Conservation (phyloP, 2,797 vertebrate genomes). For the Falco naumanni region DNA sequence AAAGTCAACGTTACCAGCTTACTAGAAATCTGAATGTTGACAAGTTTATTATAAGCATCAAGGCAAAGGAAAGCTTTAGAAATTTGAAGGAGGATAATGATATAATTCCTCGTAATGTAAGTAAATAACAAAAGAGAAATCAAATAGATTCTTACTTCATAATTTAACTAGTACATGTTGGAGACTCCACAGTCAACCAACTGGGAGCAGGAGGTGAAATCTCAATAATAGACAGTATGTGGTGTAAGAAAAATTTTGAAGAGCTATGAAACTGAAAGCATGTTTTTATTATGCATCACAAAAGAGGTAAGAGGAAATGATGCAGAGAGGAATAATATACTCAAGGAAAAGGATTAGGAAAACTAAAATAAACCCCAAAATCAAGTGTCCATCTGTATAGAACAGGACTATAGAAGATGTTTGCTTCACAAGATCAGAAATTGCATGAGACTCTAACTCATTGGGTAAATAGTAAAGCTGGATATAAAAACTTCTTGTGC, state of each 20-base stretch:
- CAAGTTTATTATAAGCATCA: not conserved
- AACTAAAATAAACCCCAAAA: not conserved
- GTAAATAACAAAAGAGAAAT: not conserved
- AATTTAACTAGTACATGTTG: not conserved
- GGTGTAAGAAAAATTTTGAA: not conserved
- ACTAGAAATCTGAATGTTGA: not conserved
- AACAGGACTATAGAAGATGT: not conserved
- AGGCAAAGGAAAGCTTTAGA: not conserved
- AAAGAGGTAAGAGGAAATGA: not conserved
- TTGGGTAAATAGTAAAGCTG: not conserved
- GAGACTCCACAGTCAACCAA: not conserved
- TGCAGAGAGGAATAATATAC: not conserved
- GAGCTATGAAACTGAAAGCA: not conserved
- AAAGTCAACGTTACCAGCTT: not conserved
- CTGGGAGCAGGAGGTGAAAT: not conserved
- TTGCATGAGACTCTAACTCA: fast-evolving
- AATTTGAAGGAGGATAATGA: not conserved
- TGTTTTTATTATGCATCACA: not conserved
- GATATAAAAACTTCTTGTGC: not conserved
- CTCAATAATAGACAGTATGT: fast-evolving
- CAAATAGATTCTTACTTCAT: not conserved
- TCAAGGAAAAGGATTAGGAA: not conserved
- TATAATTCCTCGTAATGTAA: not conserved
- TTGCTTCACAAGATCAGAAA: not conserved
- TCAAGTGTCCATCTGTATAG: not conserved